These are phyloP conservation scores for Heloderma charlesbogerti DNA, from an alignment of 2,113 vertebrate species.

Conservation along the genomic window DNA sequence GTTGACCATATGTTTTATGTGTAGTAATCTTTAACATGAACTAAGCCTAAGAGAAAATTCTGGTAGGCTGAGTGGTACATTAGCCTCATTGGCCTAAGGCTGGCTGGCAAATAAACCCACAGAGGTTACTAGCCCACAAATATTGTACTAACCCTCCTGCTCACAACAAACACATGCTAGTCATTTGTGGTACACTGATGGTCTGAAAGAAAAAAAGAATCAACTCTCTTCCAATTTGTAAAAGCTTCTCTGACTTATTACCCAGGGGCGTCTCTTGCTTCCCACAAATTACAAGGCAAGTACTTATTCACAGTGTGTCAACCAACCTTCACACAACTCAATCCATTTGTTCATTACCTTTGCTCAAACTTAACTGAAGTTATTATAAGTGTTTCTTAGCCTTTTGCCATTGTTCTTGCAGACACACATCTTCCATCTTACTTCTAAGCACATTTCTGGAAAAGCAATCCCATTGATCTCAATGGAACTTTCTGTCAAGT, in stretches of 20 bases:
- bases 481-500: background rate
- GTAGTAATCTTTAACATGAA: background rate
- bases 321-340: background rate
- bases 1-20: background rate
- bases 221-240: background rate
- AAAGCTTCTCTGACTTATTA: background rate
- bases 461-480: background rate
- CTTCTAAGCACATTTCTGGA: background rate
- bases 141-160: background rate
- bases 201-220: background rate
- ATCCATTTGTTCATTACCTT: background rate
- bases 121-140: background rate
- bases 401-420: background rate
- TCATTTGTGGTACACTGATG: background rate
- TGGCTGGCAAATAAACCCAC: background rate
- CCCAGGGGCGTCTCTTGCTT: background rate
- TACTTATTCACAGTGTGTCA: background rate
- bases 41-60: background rate
- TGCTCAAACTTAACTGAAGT: background rate
- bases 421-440: background rate
- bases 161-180: background rate
- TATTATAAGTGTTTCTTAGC: background rate
- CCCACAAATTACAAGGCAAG: background rate
- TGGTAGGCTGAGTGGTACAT: background rate
- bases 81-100: too few species aligned